Evolutionary conservation across 2,888 invertebrate species (phyloP).

Genomic region (Heliconius ismenius): DNA sequence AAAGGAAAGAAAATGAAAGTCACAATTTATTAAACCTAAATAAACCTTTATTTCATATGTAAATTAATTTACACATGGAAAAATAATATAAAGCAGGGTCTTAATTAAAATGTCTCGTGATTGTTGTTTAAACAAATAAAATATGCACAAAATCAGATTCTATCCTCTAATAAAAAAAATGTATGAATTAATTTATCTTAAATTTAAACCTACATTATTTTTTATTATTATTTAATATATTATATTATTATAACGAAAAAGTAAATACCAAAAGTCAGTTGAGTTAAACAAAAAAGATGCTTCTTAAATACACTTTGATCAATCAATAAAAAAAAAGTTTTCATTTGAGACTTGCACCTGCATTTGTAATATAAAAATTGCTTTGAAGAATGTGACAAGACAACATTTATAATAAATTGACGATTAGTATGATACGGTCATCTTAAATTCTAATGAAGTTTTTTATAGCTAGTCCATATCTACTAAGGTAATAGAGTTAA

Average conservation of each 20-base stretch:
- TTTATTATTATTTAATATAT: conserved; percentile 47
- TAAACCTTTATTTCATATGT: conserved; percentile 71
- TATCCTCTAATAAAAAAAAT: conserved; percentile 62
- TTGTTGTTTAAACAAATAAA: conserved; percentile 57
- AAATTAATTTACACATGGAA: conserved; percentile 70
- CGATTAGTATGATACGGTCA: conserved; percentile 54
- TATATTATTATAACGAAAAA: conserved; percentile 42
- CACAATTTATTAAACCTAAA: conserved; percentile 61
- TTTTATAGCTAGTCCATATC: conserved; percentile 60
- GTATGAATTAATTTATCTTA: conserved; percentile 51
- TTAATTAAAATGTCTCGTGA: conserved; percentile 65
- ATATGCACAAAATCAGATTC: conserved; percentile 65
- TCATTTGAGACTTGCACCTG: conserved; percentile 73
- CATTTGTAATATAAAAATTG: conserved; percentile 52
- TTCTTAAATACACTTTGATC: conserved; percentile 45
- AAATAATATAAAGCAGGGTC: conserved; percentile 57
- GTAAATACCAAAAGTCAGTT: conserved; percentile 49
- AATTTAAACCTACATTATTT: conserved; percentile 47
- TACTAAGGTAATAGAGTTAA: conserved; percentile 58
- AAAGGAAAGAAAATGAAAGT: conserved; percentile 53
- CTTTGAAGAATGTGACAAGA: conserved; percentile 49
- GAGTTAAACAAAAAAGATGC: conserved; percentile 51
- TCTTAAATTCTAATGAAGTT: conserved; percentile 62
- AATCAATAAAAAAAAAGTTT: conserved; percentile 53
- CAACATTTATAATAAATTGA: conserved; percentile 52